Evolutionary conservation across 2,888 invertebrate species (phyloP).

Genomic region (Hermodice carunculata): DNA sequence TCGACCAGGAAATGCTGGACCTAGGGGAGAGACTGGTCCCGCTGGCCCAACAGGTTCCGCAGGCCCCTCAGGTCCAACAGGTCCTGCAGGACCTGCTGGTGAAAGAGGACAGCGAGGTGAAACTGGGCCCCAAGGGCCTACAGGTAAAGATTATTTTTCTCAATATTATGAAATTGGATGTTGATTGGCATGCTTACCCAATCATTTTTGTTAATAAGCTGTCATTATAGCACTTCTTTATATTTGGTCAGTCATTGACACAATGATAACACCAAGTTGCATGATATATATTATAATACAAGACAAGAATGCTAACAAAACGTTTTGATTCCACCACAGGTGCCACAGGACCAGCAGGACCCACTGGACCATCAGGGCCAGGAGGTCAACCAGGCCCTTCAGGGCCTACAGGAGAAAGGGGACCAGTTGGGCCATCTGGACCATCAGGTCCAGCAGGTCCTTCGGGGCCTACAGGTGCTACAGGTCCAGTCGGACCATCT

Average conservation of each 20-base stretch:
- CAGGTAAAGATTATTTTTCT: too few species aligned
- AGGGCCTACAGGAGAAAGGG: slow-evolving; percentile 27
- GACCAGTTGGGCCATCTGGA: slow-evolving; percentile 24
- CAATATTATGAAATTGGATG: too few species aligned
- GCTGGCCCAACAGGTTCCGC: slow-evolving; percentile 20
- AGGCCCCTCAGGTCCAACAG: slow-evolving; percentile 19
- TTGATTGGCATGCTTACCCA: too few species aligned
- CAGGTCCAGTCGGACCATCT: slow-evolving; percentile 17
- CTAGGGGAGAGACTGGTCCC: slow-evolving; percentile 21
- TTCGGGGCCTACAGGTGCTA: slow-evolving; percentile 11
- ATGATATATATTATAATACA: too few species aligned
- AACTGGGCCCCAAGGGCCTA: too few species aligned
- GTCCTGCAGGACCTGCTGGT: slow-evolving; percentile 24
- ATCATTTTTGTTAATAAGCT: too few species aligned
- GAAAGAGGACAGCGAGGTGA: slow-evolving; percentile 26
- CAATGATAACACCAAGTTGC: too few species aligned
- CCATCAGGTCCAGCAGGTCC: slow-evolving; percentile 17
- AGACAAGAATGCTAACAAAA: too few species aligned
- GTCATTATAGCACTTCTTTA: too few species aligned
- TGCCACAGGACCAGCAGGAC: slow-evolving; percentile 6
- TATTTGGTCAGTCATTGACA: too few species aligned
- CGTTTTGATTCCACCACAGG: too few species aligned
- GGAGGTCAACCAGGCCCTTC: slow-evolving; percentile 16
- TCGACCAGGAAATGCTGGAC: slow-evolving; percentile 5
- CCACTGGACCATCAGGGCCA: slow-evolving; percentile 11